Base-by-base conservation (phyloP, 2,888 invertebrate genomes). In the Pammene fasciana region DNA sequence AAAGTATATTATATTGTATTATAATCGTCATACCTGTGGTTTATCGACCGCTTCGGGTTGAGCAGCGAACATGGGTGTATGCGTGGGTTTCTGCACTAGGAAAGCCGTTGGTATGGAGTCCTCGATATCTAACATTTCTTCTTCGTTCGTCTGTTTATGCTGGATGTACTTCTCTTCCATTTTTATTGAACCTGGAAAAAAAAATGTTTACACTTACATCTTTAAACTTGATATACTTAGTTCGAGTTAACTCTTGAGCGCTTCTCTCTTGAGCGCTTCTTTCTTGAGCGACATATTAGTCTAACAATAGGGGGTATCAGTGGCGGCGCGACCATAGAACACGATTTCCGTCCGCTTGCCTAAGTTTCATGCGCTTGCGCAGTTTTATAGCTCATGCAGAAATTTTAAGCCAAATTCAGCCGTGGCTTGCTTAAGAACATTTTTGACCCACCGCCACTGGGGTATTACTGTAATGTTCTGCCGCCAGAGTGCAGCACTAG, bases 111-210 rank as follows among this genome's bases (percentile, higher is more conserved):
- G 93, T 6, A 93, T 93, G 0, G 93, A 93, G 77, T 93, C 93
- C 78, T 93, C 93, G 5, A 93, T 93, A 72, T 93, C 93, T 0
- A 93, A 74, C 88, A 93, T 89, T 65, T 93, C 92, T 73, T 90
- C 88, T 55, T 90, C 89, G 54, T 90, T 88, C 72, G 85, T 87
- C 72, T 89, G 86, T 57, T 90, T 88, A 11, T 93, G 90, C 57
- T 93, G 92, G 2, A 93, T 92, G 81, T 91, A 93, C 78, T 89
- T 93, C 77, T 93, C 93, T 81, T 93, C 93, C 93, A 93, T 93
- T 82, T 93, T 93, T 79, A 93, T 93, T 75, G 93, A 90, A n/a
- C 90, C 90, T 91, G 80, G 4, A 65, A 72, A 48, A 14, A 41
- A n/a, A 45, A 26, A 26, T 26, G 26, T 45, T 46, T 38, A 13